A percentile compares a stretch with the other conserved stretches of the same genome.
phyloP scores from a whole-genome alignment of 2,113 vertebrate species.

The Narcine bancroftii region DNA sequence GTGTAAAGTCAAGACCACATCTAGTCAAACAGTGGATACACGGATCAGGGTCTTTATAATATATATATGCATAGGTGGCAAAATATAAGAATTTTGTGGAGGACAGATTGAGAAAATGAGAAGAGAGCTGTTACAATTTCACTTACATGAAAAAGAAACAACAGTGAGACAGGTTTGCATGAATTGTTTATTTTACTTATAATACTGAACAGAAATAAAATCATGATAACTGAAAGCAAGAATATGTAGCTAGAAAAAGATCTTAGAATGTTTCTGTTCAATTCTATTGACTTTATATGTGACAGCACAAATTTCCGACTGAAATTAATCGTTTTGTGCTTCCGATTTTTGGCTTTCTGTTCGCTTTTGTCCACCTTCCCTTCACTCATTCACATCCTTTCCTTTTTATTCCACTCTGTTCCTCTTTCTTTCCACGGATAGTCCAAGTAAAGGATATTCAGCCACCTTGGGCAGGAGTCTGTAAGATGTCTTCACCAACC shows the following conservation, averaged over 20 bases:
- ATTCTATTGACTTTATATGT: not conserved
- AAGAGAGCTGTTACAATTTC: not conserved
- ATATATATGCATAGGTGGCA: not conserved
- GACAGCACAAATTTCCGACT: not conserved
- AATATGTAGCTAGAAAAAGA: not conserved
- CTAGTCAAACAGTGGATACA: not conserved
- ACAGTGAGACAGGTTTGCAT: too few species aligned
- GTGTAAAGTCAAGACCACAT: not conserved
- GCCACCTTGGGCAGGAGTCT: not conserved
- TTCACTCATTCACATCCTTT: not conserved
- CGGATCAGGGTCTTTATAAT: not conserved
- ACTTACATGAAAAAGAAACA: not conserved
- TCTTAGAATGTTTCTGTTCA: not conserved
- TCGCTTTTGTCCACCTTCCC: not conserved
- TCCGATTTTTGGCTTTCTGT: not conserved
- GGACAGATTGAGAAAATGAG: not conserved
- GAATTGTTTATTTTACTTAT: too few species aligned
- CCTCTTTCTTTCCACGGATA: not conserved
- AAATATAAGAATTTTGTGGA: not conserved
- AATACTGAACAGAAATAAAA: not conserved
- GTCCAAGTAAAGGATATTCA: not conserved
- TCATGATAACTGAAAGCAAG: not conserved
- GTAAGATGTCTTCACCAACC: not conserved
- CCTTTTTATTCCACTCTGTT: not conserved
- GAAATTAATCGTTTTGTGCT: not conserved